A percentile compares a stretch with the other conserved stretches of the same genome.
Conservation (phyloP, 2,888 invertebrate species). For the Branchipolynoe longqiensis region DNA sequence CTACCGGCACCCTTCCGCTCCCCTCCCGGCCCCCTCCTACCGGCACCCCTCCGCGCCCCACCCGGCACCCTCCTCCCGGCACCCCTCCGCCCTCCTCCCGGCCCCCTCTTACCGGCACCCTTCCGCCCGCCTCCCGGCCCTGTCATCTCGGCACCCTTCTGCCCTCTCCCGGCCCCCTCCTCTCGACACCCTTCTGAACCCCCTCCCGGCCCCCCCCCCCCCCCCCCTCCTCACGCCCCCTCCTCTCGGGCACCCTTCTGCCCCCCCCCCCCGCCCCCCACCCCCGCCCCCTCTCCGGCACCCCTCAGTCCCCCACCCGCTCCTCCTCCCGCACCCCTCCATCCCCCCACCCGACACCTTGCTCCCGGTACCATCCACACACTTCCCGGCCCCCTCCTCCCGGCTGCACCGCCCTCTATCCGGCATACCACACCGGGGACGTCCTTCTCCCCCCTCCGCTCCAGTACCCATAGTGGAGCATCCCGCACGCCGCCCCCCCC, state of each 20-base stretch:
- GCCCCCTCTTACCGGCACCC: not conserved
- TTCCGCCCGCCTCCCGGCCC: not conserved
- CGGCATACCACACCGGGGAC: not conserved
- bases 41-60: not conserved
- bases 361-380: not conserved
- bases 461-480: not conserved
- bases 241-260: not conserved
- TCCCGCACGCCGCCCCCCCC: not conserved
- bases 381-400: not conserved
- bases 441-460: not conserved
- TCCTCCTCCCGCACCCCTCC: not conserved
- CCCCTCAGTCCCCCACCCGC: not conserved
- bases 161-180: not conserved
- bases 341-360: not conserved
- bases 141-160: not conserved
- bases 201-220: not conserved
- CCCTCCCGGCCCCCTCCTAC: not conserved
- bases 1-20: not conserved
- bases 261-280: not conserved
- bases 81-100: not conserved
- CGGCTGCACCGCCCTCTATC: not conserved
- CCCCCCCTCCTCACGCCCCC: not conserved
- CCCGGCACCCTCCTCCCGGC: not conserved
- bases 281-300: not conserved
- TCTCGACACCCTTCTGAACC: not conserved